Conservation (phyloP, 1,140 invertebrate genomes). For the Pogonognathellus flavescens region DNA sequence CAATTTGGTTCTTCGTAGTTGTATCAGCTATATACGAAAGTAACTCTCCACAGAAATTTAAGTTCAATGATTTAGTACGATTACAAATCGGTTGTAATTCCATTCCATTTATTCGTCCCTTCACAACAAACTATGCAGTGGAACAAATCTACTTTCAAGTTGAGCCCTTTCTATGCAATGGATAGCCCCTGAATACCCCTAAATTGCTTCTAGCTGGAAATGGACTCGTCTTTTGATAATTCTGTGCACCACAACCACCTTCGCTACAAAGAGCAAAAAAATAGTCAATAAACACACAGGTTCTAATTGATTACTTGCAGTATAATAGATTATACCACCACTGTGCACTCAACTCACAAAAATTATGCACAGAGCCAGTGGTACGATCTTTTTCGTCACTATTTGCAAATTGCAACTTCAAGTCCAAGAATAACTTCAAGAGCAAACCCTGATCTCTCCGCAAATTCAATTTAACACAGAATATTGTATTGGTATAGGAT, state of each 20-base stretch:
- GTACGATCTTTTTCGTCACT: too few relatives aligned
- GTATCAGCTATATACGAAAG: too few relatives aligned
- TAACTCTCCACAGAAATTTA: too few relatives aligned
- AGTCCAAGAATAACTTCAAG: neutral
- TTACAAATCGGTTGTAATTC: neutral
- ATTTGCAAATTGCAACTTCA: neutral
- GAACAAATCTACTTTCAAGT: neutral
- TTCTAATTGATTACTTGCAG: constrained; percentile 20
- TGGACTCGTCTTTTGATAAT: neutral
- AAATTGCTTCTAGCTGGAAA: neutral
- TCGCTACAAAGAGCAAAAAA: neutral
- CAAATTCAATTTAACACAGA: constrained; percentile 35
- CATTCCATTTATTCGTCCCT: neutral
- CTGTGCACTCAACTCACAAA: too few relatives aligned
- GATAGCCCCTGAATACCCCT: neutral
- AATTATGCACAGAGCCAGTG: too few relatives aligned
- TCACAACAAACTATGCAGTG: neutral
- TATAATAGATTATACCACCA: too few relatives aligned
- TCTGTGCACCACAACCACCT: too few relatives aligned
- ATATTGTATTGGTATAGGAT: too few relatives aligned
- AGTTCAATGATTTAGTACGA: neutral
- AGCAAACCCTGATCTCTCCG: constrained; percentile 32
- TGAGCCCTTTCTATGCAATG: too few relatives aligned
- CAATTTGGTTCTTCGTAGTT: too few relatives aligned
- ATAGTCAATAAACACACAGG: constrained; percentile 17